Conservation (phyloP, 1,140 invertebrate species). For the Cylas formicarius region DNA sequence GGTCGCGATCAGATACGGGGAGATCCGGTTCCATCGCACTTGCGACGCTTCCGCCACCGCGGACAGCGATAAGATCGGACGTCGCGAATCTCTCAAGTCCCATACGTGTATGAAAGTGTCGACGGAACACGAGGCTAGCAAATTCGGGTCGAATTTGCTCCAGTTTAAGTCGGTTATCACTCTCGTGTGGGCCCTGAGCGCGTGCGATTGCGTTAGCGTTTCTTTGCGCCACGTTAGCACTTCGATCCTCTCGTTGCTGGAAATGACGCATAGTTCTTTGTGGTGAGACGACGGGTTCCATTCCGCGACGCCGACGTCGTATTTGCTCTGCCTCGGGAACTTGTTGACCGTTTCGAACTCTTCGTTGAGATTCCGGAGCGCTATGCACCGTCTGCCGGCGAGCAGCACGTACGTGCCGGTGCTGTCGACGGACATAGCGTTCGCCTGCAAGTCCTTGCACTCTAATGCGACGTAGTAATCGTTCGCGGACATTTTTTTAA, state of each 20-base stretch:
- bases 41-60: slow-evolving; percentile 83
- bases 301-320: slow-evolving; percentile 85
- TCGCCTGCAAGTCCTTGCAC: slow-evolving; percentile 64
- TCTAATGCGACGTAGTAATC: slow-evolving; percentile 39
- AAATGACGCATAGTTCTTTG: slow-evolving; percentile 79
- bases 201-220: slow-evolving; percentile 61
- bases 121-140: slow-evolving; percentile 86
- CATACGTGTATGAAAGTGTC: slow-evolving; percentile 91
- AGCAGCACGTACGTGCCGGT: slow-evolving; percentile 75
- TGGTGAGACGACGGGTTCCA: slow-evolving; percentile 79
- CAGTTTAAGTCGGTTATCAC: slow-evolving; percentile 91
- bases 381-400: slow-evolving; percentile 77
- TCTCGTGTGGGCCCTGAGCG: slow-evolving; percentile 77
- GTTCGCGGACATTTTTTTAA: too few relatives aligned
- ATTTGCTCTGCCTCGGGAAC: slow-evolving; percentile 83
- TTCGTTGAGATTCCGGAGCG: slow-evolving; percentile 67
- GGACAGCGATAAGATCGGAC: slow-evolving; percentile 72
- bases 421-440: slow-evolving; percentile 84
- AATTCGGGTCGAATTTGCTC: slow-evolving; percentile 81
- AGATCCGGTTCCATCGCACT: slow-evolving; percentile 88
- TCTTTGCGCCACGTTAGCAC: slow-evolving; percentile 65
- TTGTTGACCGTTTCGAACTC: slow-evolving; percentile 67
- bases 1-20: slow-evolving; percentile 77
- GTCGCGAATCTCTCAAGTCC: slow-evolving; percentile 80
- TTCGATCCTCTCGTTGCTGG: slow-evolving; percentile 81